Conservation (phyloP, 2,113 vertebrate genomes). For the Alectura lathami region DNA sequence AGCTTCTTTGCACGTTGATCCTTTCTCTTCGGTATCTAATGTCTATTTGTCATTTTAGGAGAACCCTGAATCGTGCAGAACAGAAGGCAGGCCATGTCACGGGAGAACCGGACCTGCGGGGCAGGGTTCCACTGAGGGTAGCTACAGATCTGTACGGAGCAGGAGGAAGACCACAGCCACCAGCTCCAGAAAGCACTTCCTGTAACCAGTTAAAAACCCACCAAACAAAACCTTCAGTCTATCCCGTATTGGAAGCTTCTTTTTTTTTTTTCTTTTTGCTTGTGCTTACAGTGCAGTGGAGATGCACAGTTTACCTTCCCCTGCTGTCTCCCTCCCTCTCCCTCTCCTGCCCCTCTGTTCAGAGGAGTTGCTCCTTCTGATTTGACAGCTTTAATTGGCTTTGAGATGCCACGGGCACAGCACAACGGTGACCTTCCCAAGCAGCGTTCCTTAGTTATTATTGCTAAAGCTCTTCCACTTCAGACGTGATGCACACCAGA, state of each 20-base stretch:
- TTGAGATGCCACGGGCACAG: background rate
- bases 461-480: background rate
- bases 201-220: background rate
- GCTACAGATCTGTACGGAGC: background rate
- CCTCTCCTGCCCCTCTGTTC: background rate
- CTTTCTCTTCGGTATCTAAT: slow-evolving; percentile 32
- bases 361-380: background rate
- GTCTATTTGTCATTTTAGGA: background rate
- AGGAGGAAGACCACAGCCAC: background rate
- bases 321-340: background rate
- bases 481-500: background rate
- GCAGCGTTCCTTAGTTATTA: background rate
- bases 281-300: background rate
- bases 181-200: background rate
- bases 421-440: background rate
- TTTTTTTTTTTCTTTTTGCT: background rate
- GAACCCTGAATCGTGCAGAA: background rate
- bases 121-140: background rate
- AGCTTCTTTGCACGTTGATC: background rate
- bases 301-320: background rate
- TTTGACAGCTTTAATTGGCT: slow-evolving; percentile 17
- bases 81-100: background rate
- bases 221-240: background rate
- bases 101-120: background rate
- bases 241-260: background rate